phyloP scores from a whole-genome alignment of 2,888 invertebrate genomes.

The Dasysyrphus albostriatus region DNA sequence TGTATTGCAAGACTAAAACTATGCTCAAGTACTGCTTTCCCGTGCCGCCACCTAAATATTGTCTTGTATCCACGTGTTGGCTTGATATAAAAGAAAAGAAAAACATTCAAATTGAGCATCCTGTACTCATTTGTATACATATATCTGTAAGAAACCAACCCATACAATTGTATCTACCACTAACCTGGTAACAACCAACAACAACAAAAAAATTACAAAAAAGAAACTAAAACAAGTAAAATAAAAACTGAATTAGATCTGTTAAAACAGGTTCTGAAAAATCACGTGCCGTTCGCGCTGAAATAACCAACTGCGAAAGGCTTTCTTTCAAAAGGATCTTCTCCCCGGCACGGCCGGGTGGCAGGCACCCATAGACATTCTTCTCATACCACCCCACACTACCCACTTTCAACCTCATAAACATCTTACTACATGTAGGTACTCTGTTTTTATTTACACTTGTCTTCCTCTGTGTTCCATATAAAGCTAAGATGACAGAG shows the following conservation, averaged over 20 bases:
- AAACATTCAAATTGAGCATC: slow-evolving; percentile 13
- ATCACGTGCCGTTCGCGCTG: slow-evolving; percentile 62
- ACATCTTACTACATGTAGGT: slow-evolving; percentile 62
- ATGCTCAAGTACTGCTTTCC: background rate
- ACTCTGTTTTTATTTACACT: slow-evolving; percentile 51
- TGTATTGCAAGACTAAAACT: background rate
- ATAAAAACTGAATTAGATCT: slow-evolving; percentile 68
- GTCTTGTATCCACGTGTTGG: background rate
- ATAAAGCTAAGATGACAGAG: slow-evolving; percentile 42
- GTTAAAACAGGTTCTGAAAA: slow-evolving; percentile 73
- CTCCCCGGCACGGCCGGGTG: background rate
- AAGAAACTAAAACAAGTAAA: slow-evolving; percentile 76
- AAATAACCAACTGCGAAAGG: slow-evolving; percentile 68
- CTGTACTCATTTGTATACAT: slow-evolving; percentile 18
- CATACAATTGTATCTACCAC: background rate
- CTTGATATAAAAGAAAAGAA: background rate
- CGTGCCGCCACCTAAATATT: slow-evolving; percentile 13
- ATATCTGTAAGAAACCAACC: background rate
- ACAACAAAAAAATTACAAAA: slow-evolving; percentile 24
- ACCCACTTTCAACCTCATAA: slow-evolving; percentile 56
- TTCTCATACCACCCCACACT: background rate
- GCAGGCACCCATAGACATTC: background rate
- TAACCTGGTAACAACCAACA: slow-evolving; percentile 39
- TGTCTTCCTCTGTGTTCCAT: slow-evolving; percentile 28
- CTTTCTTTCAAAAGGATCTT: slow-evolving; percentile 51